Evolutionary conservation across 2,888 invertebrate species (phyloP).

Genomic region (Tolmerus cingulatus): DNA sequence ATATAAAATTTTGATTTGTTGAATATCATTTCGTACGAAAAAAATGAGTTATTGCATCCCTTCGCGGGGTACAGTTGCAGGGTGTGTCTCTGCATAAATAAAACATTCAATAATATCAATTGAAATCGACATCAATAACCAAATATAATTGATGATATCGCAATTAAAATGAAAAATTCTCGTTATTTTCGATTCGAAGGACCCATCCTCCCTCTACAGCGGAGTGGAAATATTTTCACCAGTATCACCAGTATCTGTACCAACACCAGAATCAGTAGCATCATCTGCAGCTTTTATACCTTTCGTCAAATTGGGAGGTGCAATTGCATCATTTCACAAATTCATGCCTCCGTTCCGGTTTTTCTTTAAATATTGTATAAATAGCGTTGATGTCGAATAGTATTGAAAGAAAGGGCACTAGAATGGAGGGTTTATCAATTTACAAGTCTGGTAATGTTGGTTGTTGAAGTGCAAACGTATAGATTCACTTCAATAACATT

Average conservation of each 20-base stretch:
- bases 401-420: neutral
- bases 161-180: conserved; percentile 40
- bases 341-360: neutral
- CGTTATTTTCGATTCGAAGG: conserved; percentile 10
- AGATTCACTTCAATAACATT: neutral
- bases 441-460: neutral
- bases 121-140: conserved; percentile 35
- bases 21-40: neutral
- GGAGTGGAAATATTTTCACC: neutral
- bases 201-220: neutral
- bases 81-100: neutral
- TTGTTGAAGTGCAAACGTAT: neutral
- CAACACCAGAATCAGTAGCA: neutral
- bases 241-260: neutral
- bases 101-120: conserved; percentile 35
- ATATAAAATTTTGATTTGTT: neutral
- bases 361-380: conserved; percentile 20
- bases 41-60: neutral
- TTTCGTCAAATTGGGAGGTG: neutral
- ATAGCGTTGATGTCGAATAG: neutral
- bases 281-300: neutral
- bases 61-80: neutral
- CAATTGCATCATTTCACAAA: neutral
- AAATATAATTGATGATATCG: conserved; percentile 40
- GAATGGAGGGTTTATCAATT: neutral